Conservation (phyloP, 2,888 invertebrate species). For the Lasioglossum malachurum region DNA sequence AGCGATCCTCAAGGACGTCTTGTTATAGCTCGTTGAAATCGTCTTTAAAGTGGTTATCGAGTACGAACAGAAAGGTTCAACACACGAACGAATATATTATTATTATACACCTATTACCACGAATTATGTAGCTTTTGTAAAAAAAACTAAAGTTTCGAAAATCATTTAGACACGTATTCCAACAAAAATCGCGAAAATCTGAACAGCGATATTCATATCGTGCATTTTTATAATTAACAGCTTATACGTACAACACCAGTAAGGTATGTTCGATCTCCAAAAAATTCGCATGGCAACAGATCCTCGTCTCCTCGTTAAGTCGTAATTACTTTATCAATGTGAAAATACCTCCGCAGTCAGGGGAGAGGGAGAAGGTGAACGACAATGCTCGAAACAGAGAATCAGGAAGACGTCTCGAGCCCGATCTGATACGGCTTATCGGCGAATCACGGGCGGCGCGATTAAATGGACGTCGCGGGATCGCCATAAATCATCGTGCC, state of each 20-base stretch:
- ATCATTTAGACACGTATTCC: background rate
- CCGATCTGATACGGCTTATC: slow-evolving; percentile 27
- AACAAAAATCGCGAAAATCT: background rate
- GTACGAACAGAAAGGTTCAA: background rate
- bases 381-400: background rate
- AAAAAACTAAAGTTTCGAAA: background rate
- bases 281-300: background rate
- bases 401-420: background rate
- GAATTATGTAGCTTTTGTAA: background rate
- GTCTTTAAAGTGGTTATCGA: background rate
- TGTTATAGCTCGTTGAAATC: background rate
- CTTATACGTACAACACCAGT: background rate
- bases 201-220: background rate
- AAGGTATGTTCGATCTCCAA: background rate
- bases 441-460: slow-evolving; percentile 35
- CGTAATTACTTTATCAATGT: background rate
- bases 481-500: slow-evolving; percentile 40
- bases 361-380: background rate
- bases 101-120: background rate
- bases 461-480: slow-evolving; percentile 42
- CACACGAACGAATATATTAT: background rate
- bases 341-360: background rate
- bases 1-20: background rate
- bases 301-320: background rate
- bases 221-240: background rate